Conservation (phyloP, 2,888 invertebrate genomes). For the Thereva nobilitata region DNA sequence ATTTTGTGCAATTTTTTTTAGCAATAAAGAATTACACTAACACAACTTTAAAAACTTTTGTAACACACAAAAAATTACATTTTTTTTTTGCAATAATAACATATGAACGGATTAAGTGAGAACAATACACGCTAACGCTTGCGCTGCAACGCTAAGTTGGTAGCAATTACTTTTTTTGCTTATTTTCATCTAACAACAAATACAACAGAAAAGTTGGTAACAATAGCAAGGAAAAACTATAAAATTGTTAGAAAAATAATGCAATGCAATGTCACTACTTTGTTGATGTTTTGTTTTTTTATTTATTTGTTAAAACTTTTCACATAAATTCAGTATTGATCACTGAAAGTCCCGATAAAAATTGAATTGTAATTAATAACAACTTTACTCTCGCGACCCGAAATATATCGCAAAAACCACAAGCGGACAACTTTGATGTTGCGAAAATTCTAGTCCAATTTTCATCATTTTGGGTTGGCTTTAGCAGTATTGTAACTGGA, state of each 20-base stretch:
- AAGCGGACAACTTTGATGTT: conserved; percentile 11
- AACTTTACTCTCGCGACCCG: neutral
- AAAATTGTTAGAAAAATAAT: neutral
- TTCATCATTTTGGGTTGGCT: neutral
- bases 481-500: too few species aligned
- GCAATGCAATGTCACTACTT: conserved; percentile 1
- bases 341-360: neutral
- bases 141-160: neutral
- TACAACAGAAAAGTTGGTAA: conserved; percentile 11
- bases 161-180: conserved; percentile 18
- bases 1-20: conserved; percentile 18
- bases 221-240: too few species aligned
- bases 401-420: conserved; percentile 2
- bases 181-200: conserved; percentile 2
- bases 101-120: too few species aligned
- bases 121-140: too few species aligned
- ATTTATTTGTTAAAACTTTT: neutral
- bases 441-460: conserved; percentile 24
- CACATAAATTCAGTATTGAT: too few species aligned
- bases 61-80: conserved; percentile 12
- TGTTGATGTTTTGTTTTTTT: conserved; percentile 4
- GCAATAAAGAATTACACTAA: conserved; percentile 26
- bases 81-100: neutral
- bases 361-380: neutral
- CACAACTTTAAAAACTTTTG: neutral